A percentile compares a stretch with the other conserved stretches of the same genome.
Conservation (phyloP, 2,888 invertebrate genomes). For the Chaitophorus viminalis region DNA sequence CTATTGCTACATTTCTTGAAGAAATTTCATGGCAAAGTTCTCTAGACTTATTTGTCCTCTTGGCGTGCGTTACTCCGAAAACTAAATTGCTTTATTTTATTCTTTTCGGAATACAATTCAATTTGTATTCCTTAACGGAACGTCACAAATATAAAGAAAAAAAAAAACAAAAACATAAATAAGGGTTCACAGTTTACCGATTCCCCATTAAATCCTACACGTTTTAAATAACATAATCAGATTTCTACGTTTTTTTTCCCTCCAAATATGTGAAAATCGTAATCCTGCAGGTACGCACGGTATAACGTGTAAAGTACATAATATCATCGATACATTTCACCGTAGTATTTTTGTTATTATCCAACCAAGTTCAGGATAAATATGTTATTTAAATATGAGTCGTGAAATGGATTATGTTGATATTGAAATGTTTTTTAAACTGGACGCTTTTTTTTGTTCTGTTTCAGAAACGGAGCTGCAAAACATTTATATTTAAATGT, state of each 20-base stretch:
- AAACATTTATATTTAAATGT: conserved; percentile 9
- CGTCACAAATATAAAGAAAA: not conserved
- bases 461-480: not conserved
- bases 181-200: not conserved
- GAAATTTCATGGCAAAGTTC: conserved; percentile 36
- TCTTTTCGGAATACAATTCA: conserved; percentile 16
- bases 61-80: conserved; percentile 13
- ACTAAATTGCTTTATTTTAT: conserved; percentile 49
- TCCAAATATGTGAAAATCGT: not conserved
- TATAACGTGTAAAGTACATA: not conserved
- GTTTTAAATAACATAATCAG: not conserved
- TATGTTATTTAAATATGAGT: too few species aligned
- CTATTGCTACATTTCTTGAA: conserved; percentile 6
- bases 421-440: not conserved
- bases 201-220: not conserved
- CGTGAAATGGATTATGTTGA: not conserved
- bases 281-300: too few species aligned
- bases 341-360: too few species aligned
- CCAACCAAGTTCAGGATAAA: too few species aligned
- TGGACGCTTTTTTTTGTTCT: not conserved
- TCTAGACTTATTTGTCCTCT: conserved; percentile 35
- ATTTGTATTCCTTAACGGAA: conserved; percentile 25
- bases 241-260: not conserved
- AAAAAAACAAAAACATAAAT: not conserved
- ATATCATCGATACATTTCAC: too few species aligned